phyloP scores from a whole-genome alignment of 2,113 vertebrate species.

The Canis aureus region DNA sequence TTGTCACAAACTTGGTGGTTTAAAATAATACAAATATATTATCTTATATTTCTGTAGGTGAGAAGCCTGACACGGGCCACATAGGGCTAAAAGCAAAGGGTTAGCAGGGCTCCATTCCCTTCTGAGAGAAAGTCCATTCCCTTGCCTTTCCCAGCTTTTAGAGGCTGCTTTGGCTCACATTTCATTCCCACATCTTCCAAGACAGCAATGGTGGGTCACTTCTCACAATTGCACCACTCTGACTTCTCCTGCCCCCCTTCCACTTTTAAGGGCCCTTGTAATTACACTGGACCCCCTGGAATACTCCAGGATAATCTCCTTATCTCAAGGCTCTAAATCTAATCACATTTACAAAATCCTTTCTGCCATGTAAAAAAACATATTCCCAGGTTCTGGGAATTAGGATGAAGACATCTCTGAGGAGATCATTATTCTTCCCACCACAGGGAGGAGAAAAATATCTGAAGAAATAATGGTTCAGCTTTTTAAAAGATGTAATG shows the following conservation, averaged over 20 bases:
- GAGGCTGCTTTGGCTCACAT: not conserved
- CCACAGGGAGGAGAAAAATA: not conserved
- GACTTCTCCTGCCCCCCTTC: not conserved
- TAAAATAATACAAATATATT: not conserved
- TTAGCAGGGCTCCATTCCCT: not conserved
- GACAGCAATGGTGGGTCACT: not conserved
- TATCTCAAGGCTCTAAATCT: not conserved
- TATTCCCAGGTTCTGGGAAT: not conserved
- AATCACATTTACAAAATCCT: not conserved
- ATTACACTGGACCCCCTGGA: not conserved
- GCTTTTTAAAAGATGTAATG: not conserved
- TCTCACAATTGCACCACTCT: not conserved
- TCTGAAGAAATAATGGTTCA: not conserved
- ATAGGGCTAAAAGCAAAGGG: not conserved
- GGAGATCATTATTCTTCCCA: not conserved
- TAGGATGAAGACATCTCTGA: not conserved
- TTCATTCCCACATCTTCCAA: not conserved
- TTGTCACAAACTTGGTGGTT: not conserved
- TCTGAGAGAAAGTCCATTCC: not conserved
- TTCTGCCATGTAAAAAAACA: not conserved
- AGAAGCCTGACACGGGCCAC: not conserved
- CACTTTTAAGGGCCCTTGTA: not conserved
- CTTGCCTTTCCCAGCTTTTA: not conserved
- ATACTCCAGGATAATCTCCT: not conserved
- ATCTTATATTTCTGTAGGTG: not conserved